Evolutionary conservation across 30 jellyfish, hydroid and myxozoan genomes (phyloP).

Genomic region (Pelagia noctiluca): DNA sequence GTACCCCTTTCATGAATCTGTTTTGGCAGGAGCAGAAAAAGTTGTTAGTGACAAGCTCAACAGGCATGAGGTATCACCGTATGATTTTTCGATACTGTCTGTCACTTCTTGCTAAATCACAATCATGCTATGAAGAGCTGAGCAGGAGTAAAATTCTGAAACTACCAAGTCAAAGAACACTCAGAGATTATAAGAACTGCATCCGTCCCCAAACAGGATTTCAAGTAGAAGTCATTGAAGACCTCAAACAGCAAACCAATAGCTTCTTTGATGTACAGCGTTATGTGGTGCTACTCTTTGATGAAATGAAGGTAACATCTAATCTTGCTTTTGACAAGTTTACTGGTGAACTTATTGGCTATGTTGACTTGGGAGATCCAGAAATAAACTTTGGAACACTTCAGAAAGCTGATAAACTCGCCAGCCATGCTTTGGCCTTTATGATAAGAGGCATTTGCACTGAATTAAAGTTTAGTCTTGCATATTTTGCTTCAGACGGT

Average conservation of each 20-base stretch:
- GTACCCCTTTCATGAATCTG: slow-evolving; percentile 47
- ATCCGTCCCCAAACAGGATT: slow-evolving; percentile 52
- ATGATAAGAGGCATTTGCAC: slow-evolving; percentile 46
- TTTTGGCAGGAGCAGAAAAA: slow-evolving; percentile 55
- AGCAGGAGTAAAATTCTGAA: slow-evolving; percentile 29
- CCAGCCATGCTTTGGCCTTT: slow-evolving; percentile 66
- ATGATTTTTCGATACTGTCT: slow-evolving; percentile 58
- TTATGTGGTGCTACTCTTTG: slow-evolving; percentile 52
- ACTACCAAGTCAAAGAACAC: no score
- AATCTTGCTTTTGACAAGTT: slow-evolving; percentile 42
- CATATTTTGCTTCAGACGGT: slow-evolving; percentile 54
- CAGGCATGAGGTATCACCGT: slow-evolving; percentile 44
- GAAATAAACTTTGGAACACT: slow-evolving; percentile 41
- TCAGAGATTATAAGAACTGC: slow-evolving; percentile 42
- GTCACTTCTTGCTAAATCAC: slow-evolving; percentile 58
- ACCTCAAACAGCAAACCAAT: not conserved
- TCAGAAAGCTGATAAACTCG: slow-evolving; percentile 41
- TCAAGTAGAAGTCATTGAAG: slow-evolving; percentile 41
- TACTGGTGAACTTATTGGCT: slow-evolving; percentile 68
- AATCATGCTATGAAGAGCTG: slow-evolving; percentile 68
- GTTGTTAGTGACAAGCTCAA: slow-evolving; percentile 6
- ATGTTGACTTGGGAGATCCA: slow-evolving; percentile 61
- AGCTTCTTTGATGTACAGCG: slow-evolving; percentile 30
- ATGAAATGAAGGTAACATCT: slow-evolving; percentile 64
- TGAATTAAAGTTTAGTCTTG: slow-evolving; percentile 43